These are phyloP conservation scores for Sander lucioperca DNA, from an alignment of 2,113 vertebrate genomes.

Conservation along the genomic window DNA sequence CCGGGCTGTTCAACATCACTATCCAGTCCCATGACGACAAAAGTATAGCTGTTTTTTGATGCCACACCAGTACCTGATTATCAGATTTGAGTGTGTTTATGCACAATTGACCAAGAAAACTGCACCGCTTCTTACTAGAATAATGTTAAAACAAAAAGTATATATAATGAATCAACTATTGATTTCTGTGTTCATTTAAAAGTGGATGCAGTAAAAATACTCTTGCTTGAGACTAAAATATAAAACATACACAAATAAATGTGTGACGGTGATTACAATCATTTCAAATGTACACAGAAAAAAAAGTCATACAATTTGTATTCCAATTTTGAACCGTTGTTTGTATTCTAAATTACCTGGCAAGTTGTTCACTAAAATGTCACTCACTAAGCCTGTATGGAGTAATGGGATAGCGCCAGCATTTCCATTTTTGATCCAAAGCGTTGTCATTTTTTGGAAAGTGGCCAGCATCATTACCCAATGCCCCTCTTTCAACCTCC, in stretches of 20 bases:
- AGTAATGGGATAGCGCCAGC: background rate
- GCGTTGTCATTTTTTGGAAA: constrained; percentile 10
- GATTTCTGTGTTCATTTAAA: no score
- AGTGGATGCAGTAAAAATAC: no score
- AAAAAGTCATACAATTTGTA: background rate
- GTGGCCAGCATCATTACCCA: background rate
- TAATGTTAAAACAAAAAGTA: no score
- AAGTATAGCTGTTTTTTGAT: background rate
- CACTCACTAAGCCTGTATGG: constrained; percentile 2
- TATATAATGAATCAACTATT: no score
- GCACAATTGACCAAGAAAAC: background rate
- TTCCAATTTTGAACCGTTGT: background rate
- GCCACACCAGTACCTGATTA: background rate
- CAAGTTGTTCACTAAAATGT: background rate
- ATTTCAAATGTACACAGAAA: background rate
- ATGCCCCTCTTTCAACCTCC: background rate
- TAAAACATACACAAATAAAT: no score
- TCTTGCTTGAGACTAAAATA: no score
- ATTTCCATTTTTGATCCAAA: constrained; percentile 27
- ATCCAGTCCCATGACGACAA: background rate
- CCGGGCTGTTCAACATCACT: background rate
- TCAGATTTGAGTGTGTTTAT: background rate
- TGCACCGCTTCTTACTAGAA: no score
- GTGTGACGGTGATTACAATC: no score
- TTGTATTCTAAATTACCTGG: background rate